Evolutionary conservation across 1,140 invertebrate species (phyloP), one percentile per base, ranked within the genome.

Genomic region (Palaemon carinicauda): DNA sequence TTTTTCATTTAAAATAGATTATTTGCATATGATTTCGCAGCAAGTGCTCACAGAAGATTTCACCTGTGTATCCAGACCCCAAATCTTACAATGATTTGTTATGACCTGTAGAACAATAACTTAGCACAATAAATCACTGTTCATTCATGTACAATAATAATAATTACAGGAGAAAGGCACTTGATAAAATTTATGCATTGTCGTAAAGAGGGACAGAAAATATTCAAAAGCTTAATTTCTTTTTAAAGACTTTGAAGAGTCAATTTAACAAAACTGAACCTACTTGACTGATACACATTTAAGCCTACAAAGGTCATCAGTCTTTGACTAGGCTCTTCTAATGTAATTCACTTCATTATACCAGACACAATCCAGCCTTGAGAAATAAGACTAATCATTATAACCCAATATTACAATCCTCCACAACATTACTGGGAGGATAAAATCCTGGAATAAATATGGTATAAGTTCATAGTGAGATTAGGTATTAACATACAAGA

Each of bases 301-400:
- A 85, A 85, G 82, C 82, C 77, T 77, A 85, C 82, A 85, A 85
- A 85, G 82, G 82, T 85, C 78, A 85, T 85, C 82, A 78, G 82
- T 79, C 80, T 81, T 85, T 85, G 82, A 85, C 82, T 85, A 85
- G 82, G 82, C 82, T 85, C 75, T 78, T 79, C 82, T 85, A 85
- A 74, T 78, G 79, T 78, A 71, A 51, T 33, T 85, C 82, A 65
- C 82, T 81, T 79, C 54, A 53, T 78, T 33, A 77, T 79, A 78
- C 82, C 82, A 78, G 69, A 79, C 17, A 71, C 24, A 50, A 60
- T 81, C n/a, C 56, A 33, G 21, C 33, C 60, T 69, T 27, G n/a
- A 7, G n/a, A 33, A 21, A 15, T 50, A n/a, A 21, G 60, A 53
- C 27, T 81, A 33, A 15, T 81, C 24, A 41, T 50, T 10, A 53